Conservation (phyloP, 2,797 vertebrate genomes). For the Allobates femoralis region DNA sequence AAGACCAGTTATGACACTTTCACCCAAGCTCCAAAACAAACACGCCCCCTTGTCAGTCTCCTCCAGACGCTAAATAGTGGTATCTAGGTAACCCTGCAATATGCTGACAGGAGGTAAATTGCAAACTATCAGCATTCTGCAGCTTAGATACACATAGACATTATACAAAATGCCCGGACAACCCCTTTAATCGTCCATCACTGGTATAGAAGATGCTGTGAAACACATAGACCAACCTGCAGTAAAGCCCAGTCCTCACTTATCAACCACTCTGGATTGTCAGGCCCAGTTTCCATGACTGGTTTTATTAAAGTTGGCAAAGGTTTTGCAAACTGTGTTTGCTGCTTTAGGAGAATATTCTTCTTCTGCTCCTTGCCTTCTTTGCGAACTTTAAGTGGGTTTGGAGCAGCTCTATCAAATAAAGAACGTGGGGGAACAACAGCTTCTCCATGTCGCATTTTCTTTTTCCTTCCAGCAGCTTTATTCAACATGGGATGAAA, state of each 20-base stretch:
- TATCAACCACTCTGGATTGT: constrained; percentile 95
- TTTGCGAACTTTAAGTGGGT: constrained; percentile 87
- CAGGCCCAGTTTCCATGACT: constrained; percentile 85
- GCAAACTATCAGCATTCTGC: too few species aligned
- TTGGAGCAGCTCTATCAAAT: constrained; percentile 87
- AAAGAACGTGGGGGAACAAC: constrained; percentile 92
- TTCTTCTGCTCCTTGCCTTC: constrained; percentile 94
- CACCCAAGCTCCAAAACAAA: too few species aligned
- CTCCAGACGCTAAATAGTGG: too few species aligned
- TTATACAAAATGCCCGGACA: too few species aligned
- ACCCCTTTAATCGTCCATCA: too few species aligned
- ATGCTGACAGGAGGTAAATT: too few species aligned
- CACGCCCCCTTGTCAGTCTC: too few species aligned
- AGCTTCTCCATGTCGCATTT: constrained; percentile 89
- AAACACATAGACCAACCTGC: constrained; percentile 77
- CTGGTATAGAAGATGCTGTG: background rate
- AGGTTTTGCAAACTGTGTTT: constrained; percentile 90
- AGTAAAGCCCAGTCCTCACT: constrained; percentile 95
- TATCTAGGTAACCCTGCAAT: too few species aligned
- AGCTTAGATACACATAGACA: too few species aligned
- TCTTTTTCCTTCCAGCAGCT: constrained; percentile 90
- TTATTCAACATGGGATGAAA: background rate
- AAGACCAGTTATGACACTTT: too few species aligned
- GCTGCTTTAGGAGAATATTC: constrained; percentile 90
- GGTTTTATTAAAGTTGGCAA: constrained; percentile 89